Evolutionary conservation across 2,797 vertebrate genomes (phyloP).

Genomic region (Alcedo atthis): DNA sequence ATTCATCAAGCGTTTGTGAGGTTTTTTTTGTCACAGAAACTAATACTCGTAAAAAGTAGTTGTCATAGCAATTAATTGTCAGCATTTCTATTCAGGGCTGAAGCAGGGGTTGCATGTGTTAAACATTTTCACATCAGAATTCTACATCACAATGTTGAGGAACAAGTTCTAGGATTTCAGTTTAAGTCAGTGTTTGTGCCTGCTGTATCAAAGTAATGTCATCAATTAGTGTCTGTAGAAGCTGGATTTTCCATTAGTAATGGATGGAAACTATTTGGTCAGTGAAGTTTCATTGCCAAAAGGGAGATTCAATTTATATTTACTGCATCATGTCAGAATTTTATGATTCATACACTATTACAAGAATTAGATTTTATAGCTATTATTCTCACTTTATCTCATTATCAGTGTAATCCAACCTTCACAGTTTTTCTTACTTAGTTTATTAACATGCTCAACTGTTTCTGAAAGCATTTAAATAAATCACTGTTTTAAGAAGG

Average conservation of each 20-base stretch:
- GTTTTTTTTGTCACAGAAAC: not conserved
- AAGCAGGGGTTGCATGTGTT: not conserved
- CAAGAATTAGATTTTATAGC: not conserved
- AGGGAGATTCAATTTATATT: not conserved
- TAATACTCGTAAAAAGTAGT: not conserved
- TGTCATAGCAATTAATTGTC: not conserved
- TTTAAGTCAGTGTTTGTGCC: not conserved
- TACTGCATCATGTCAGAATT: not conserved
- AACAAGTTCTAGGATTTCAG: not conserved
- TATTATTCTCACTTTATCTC: not conserved
- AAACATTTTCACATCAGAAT: not conserved
- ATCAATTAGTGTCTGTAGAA: not conserved
- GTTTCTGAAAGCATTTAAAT: not conserved
- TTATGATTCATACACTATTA: not conserved
- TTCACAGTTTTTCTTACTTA: not conserved
- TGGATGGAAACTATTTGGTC: not conserved
- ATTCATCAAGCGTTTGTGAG: not conserved
- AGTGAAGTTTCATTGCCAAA: not conserved
- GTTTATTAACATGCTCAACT: not conserved
- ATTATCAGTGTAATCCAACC: not conserved
- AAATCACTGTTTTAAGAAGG: not conserved
- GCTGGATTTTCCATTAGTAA: not conserved
- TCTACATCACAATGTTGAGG: not conserved
- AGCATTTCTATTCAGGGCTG: not conserved
- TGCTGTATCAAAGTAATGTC: not conserved